Evolutionary conservation across 2,797 vertebrate genomes (phyloP), one percentile per base, ranked within the genome.

Genomic region (Silurus lanzhouensis): DNA sequence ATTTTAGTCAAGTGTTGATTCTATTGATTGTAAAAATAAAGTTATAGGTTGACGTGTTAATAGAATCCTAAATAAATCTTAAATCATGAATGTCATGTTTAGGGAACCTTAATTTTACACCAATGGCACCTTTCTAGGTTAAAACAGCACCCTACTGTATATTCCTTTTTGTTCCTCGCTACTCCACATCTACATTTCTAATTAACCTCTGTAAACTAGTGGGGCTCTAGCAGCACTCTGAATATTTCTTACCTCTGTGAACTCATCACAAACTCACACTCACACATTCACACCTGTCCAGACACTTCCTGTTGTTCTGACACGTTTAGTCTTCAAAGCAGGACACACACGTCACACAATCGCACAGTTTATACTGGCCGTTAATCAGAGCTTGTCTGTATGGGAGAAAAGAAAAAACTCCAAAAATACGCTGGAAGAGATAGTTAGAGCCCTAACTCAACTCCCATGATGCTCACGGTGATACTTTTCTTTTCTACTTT

Each of bases 241-340:
- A 75, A 17, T 13, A n/a, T 4, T 19, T 57, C 74, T 27, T 3
- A 58, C 27, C 25, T 38, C 76, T 60, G 10, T 13, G 61, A 79
- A 72, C 17, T 77, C 75, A 77, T 55, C 44, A 66, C 63, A 31
- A 27, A 57, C 48, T 60, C 44, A 17, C 74, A 75, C 60, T 68
- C 63, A 83, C 76, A 81, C 68, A 57, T 44, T 48, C 85, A 67
- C 44, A 74, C 75, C n/a, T 74, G 27, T 52, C 3, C 82, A 72
- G 20, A 84, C 64, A 25, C 78, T 20, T 44, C 38, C 72, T 74
- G 13, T 52, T 66, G 19, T 44, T 60, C 22, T 10, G 38, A 4
- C 57, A 46, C 15, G 20, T 60, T 13, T 7, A 74, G 46, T 46
- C 38, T 5, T 15, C 14, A 27, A 55, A 77, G 12, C 75, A 60